Evolutionary conservation across 1,140 invertebrate species (phyloP).

Genomic region (Tribolium madens): DNA sequence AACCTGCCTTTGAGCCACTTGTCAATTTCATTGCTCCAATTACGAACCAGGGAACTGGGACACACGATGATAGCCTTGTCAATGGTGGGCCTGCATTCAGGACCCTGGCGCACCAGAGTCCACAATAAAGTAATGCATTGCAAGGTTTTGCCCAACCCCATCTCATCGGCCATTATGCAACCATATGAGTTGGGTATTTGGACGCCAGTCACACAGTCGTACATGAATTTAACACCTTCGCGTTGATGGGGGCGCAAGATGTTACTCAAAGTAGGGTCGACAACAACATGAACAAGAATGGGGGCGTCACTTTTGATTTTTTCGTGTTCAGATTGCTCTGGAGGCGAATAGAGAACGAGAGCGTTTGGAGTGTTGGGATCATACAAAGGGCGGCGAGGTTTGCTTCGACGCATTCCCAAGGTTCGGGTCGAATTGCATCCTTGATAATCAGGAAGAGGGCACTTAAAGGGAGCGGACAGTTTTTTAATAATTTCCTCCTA

Average conservation of each 20-base stretch:
- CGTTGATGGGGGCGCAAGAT: constrained; percentile 97
- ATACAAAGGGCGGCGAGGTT: constrained; percentile 82
- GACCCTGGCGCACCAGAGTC: constrained; percentile 91
- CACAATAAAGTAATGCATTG: constrained; percentile 98
- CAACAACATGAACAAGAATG: constrained; percentile 89
- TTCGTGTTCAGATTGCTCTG: constrained; percentile 85
- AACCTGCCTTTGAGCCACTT: constrained; percentile 95
- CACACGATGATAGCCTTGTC: constrained; percentile 95
- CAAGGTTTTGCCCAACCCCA: constrained; percentile 97
- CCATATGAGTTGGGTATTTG: constrained; percentile 91
- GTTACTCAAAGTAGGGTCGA: constrained; percentile 92
- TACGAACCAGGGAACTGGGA: constrained; percentile 97
- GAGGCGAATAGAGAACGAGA: constrained; percentile 90
- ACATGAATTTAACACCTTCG: constrained; percentile 99
- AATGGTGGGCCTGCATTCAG: constrained; percentile 87
- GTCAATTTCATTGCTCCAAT: constrained; percentile 98
- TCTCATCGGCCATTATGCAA: constrained; percentile 99
- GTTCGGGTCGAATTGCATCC: constrained; percentile 76
- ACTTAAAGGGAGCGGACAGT: constrained; percentile 91
- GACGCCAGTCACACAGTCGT: constrained; percentile 96
- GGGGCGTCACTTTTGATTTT: constrained; percentile 80
- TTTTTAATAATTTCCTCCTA: constrained; percentile 85
- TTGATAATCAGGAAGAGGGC: constrained; percentile 93
- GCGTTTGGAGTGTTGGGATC: constrained; percentile 96
- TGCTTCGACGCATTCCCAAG: constrained; percentile 75